Conservation (phyloP, 2,888 invertebrate species). For the Diaprepes abbreviatus region DNA sequence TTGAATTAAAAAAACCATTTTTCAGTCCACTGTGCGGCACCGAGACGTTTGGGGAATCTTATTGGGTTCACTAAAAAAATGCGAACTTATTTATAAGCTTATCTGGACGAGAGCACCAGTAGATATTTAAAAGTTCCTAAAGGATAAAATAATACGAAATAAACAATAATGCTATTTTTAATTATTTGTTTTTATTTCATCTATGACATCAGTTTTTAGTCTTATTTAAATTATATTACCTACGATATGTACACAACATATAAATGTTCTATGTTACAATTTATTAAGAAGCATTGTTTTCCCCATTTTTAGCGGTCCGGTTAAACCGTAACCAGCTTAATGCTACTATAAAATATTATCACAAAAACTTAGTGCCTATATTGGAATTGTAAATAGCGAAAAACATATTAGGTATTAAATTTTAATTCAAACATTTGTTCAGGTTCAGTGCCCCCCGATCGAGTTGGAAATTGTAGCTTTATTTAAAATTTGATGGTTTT, state of each 20-base stretch:
- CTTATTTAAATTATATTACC: conserved; percentile 17
- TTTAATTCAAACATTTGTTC: too few relatives aligned
- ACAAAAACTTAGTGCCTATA: conserved; percentile 33
- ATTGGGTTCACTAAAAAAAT: too few relatives aligned
- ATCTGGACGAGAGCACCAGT: too few relatives aligned
- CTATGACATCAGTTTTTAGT: conserved; percentile 22
- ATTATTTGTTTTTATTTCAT: conserved; percentile 8
- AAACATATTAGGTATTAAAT: not conserved
- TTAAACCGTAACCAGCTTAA: conserved; percentile 44
- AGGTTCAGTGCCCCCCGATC: too few relatives aligned
- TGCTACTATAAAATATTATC: conserved; percentile 44
- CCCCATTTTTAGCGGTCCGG: conserved; percentile 58
- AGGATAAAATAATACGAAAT: too few relatives aligned
- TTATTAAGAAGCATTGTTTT: conserved; percentile 65
- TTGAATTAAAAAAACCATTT: too few relatives aligned
- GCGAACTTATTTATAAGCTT: too few relatives aligned
- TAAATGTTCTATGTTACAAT: conserved; percentile 58
- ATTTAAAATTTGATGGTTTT: too few relatives aligned
- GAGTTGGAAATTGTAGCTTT: too few relatives aligned
- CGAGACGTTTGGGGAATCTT: too few relatives aligned
- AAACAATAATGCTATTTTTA: not conserved
- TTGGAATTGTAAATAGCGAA: not conserved
- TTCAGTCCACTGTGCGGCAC: too few relatives aligned
- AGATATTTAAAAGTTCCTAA: too few relatives aligned
- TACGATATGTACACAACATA: conserved; percentile 58